Conservation (phyloP, 1,140 invertebrate species). For the Bombus sylvicola region DNA sequence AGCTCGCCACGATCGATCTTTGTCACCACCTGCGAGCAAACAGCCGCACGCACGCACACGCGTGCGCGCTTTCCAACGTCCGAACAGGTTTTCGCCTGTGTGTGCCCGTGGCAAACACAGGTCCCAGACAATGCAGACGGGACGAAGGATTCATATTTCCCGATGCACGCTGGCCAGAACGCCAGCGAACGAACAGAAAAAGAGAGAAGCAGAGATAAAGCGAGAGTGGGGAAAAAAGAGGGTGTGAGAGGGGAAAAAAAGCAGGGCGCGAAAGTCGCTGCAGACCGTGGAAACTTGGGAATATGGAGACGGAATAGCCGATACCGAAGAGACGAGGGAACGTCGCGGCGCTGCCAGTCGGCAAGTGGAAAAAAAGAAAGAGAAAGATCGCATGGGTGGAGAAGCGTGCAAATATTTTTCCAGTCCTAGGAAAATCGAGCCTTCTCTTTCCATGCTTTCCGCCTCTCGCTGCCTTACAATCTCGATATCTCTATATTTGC, state of each 20-base stretch:
- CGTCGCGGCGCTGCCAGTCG: slow-evolving; percentile 1
- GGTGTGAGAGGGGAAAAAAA: no score
- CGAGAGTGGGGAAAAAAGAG: no score
- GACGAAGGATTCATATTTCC: slow-evolving; percentile 71
- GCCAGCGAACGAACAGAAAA: neutral
- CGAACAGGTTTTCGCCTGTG: slow-evolving; percentile 26
- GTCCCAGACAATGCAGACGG: slow-evolving; percentile 64
- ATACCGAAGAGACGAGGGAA: slow-evolving; percentile 54
- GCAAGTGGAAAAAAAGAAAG: neutral
- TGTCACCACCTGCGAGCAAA: slow-evolving; percentile 57
- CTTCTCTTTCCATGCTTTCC: slow-evolving; percentile 24
- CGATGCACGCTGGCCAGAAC: slow-evolving; percentile 51
- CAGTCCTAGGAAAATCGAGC: slow-evolving; percentile 54
- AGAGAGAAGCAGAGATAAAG: neutral
- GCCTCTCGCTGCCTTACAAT: slow-evolving; percentile 33
- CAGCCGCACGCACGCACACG: slow-evolving; percentile 28
- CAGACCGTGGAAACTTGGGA: slow-evolving; percentile 58
- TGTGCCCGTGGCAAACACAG: slow-evolving; percentile 51
- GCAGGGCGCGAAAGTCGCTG: slow-evolving; percentile 59
- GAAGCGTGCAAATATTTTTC: slow-evolving; percentile 65
- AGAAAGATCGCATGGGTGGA: slow-evolving; percentile 7
- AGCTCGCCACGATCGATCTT: slow-evolving; percentile 53
- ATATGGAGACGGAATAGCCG: slow-evolving; percentile 65
- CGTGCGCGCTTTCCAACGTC: neutral
- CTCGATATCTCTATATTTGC: slow-evolving; percentile 51